phyloP scores from a whole-genome alignment of 2,113 vertebrate species.

The Tretioscincus oriximinensis region DNA sequence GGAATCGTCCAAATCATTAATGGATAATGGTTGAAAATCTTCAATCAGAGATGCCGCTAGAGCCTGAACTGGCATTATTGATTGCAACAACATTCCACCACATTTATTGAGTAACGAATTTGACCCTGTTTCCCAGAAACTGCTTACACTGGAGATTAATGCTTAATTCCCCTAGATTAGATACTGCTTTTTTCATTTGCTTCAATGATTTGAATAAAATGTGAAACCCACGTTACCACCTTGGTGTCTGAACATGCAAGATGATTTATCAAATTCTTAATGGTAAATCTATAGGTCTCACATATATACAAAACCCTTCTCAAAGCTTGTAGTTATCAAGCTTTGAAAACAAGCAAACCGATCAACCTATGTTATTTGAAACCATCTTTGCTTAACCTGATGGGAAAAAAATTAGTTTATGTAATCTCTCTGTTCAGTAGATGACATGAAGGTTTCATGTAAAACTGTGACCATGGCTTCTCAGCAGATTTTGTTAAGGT shows the following conservation, averaged over 20 bases:
- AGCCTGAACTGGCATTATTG: constrained; percentile 52
- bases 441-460: too few relatives aligned
- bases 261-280: neutral
- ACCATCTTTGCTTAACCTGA: neutral
- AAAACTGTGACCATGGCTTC: too few relatives aligned
- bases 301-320: neutral
- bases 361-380: neutral
- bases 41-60: constrained; percentile 26
- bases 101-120: constrained; percentile 42
- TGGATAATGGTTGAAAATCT: constrained; percentile 40
- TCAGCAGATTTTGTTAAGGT: neutral
- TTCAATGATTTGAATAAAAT: neutral
- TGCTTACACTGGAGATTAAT: neutral
- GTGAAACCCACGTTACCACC: neutral
- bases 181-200: neutral
- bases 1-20: constrained; percentile 59
- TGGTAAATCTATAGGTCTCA: neutral
- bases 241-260: neutral
- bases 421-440: too few relatives aligned
- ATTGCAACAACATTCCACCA: constrained; percentile 32
- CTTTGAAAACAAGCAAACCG: neutral
- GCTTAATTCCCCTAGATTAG: constrained; percentile 1
- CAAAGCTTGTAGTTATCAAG: neutral
- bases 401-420: neutral
- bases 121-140: neutral